Evolutionary conservation across 2,797 vertebrate species (phyloP).

Genomic region (Hapalemur alaotrensis): DNA sequence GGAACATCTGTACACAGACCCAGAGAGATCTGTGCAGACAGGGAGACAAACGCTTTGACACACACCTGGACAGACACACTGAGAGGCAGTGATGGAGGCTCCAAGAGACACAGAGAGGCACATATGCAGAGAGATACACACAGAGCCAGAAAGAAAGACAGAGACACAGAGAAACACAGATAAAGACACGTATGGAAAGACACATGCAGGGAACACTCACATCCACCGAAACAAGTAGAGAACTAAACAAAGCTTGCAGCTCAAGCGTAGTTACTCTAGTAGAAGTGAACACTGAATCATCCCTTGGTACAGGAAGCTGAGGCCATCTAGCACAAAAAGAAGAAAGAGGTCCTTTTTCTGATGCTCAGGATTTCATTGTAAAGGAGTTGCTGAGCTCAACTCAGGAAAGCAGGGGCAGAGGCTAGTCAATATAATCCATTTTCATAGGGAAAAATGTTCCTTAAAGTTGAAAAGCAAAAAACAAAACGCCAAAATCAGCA

Average conservation of each 20-base stretch:
- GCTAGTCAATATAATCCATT: background rate
- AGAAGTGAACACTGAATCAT: background rate
- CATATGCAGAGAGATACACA: background rate
- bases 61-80: conserved; percentile 36
- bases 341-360: background rate
- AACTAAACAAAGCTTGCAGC: background rate
- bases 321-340: too few relatives aligned
- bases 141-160: background rate
- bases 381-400: background rate
- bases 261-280: too few relatives aligned
- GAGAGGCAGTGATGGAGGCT: conserved; percentile 64
- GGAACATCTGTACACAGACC: background rate
- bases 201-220: background rate
- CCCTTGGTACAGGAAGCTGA: background rate
- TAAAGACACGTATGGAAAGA: background rate
- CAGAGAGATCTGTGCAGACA: background rate
- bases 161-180: background rate
- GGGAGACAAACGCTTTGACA: background rate
- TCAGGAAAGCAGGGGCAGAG: background rate
- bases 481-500: background rate
- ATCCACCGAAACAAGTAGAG: background rate
- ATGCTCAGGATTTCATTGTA: background rate
- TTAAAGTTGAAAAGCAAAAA: background rate
- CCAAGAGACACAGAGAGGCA: conserved; percentile 18
- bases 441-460: background rate